Conservation (phyloP, 2,113 vertebrate species). For the Phalacrocorax brasilianus region DNA sequence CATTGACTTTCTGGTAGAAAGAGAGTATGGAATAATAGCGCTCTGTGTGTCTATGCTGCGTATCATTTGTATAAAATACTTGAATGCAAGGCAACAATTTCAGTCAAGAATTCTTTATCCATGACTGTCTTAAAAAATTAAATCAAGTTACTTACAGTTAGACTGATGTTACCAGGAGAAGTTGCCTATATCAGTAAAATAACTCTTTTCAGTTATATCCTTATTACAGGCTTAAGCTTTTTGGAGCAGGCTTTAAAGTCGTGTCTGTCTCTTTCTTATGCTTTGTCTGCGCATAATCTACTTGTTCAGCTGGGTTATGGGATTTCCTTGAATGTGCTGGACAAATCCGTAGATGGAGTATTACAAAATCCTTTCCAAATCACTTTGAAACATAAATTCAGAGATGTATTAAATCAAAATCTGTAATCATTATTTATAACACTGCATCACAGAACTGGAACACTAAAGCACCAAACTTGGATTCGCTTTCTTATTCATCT, state of each 20-base stretch:
- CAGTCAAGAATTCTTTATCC: not conserved
- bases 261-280: not conserved
- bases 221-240: conserved; percentile 15
- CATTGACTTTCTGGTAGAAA: not conserved
- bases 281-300: not conserved
- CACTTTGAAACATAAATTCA: not conserved
- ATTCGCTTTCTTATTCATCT: not conserved
- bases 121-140: not conserved
- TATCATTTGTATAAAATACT: not conserved
- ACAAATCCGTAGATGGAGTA: not conserved
- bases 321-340: conserved; percentile 14
- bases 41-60: not conserved
- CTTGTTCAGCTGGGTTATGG: conserved; percentile 3
- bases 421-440: not conserved
- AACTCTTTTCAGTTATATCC: not conserved
- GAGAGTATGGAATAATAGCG: not conserved
- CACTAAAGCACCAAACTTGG: not conserved
- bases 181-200: not conserved
- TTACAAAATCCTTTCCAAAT: not conserved
- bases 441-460: not conserved
- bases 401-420: not conserved
- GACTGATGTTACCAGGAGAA: not conserved
- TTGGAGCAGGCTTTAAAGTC: not conserved
- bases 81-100: not conserved
- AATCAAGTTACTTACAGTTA: not conserved